Evolutionary conservation across 1,140 invertebrate genomes (phyloP), one percentile per base, ranked within the genome.

Genomic region (Penaeus japonicus): DNA sequence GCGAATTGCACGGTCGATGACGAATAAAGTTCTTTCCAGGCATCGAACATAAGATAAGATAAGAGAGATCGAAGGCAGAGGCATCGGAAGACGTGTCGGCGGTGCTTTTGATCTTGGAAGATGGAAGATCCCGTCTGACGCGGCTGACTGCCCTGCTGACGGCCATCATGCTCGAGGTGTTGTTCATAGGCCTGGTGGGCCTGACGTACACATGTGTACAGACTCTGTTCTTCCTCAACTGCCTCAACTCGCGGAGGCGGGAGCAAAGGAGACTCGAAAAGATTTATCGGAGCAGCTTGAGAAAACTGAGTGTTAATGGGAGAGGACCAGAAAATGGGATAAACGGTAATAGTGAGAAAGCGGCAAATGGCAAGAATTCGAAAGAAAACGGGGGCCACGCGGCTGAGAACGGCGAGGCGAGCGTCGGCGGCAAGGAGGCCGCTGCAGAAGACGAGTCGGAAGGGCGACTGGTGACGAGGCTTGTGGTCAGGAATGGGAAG

Each of bases 151-250:
- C 24, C 18, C 15, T 62, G 30, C 4, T 53, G 54, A 10, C 30
- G 32, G 18, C 53, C 62, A 57, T 27, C 47, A 87, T 87, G 85
- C 24, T 87, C 35, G 85, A 87, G 53, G 78, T 82, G 78, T 32
- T 82, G 59, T 57, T 87, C 20, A 4, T 80, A 39, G 77, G 84
- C 79, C 78, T 87, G 47, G 79, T 87, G 39, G 85, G 85, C 39
- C 85, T 87, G 35, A 81, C 85, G 15, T 87, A 87, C 79, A 75
- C 79, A 7, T 87, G 85, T 53, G 79, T 87, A 4, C 85, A 87
- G 59, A 87, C 85, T 10, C 85, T 87, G 22, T 87, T 87, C 78
- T 87, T 87, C 85, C 85, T 87, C 47, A 87, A 87, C 78, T 87
- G 85, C 47, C 62, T 87, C 78, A 87, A 87, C 77, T 87, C 85